Conservation (phyloP, 2,113 vertebrate genomes). For the Eurypyga helias region DNA sequence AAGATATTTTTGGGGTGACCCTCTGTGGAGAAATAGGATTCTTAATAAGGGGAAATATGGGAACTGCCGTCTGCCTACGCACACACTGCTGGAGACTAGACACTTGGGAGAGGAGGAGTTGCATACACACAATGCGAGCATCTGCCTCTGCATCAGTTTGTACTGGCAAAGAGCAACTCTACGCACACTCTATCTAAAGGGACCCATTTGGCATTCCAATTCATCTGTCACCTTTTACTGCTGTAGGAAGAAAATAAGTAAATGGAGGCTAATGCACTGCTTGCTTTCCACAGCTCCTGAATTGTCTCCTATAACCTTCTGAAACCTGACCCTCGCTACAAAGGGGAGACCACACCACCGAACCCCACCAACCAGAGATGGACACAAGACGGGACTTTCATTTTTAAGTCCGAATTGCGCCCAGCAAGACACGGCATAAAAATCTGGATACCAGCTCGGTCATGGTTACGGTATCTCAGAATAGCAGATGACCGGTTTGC, state of each 20-base stretch:
- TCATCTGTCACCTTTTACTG: neutral
- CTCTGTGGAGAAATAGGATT: conserved; percentile 38
- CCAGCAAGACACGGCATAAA: conserved; percentile 9
- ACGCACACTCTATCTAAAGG: neutral
- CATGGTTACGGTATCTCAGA: conserved; percentile 40
- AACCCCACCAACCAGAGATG: conserved; percentile 9
- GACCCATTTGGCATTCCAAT: neutral
- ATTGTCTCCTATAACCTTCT: neutral
- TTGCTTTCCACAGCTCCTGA: neutral
- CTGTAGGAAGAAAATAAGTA: neutral
- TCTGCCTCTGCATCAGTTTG: conserved; percentile 48
- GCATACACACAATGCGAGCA: neutral
- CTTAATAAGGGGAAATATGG: conserved; percentile 64
- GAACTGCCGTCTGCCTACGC: conserved; percentile 38
- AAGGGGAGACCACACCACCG: neutral
- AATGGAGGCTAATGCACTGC: neutral
- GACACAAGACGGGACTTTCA: neutral
- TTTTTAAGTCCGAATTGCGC: conserved; percentile 3
- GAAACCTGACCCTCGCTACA: neutral
- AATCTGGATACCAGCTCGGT: neutral
- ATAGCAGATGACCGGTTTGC: conserved; percentile 75
- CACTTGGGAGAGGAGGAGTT: conserved; percentile 23
- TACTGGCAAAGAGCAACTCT: conserved; percentile 40
- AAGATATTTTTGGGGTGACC: conserved; percentile 41
- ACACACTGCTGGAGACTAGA: conserved; percentile 15